phyloP scores from a whole-genome alignment of 1,140 invertebrate genomes.

The Apis laboriosa region DNA sequence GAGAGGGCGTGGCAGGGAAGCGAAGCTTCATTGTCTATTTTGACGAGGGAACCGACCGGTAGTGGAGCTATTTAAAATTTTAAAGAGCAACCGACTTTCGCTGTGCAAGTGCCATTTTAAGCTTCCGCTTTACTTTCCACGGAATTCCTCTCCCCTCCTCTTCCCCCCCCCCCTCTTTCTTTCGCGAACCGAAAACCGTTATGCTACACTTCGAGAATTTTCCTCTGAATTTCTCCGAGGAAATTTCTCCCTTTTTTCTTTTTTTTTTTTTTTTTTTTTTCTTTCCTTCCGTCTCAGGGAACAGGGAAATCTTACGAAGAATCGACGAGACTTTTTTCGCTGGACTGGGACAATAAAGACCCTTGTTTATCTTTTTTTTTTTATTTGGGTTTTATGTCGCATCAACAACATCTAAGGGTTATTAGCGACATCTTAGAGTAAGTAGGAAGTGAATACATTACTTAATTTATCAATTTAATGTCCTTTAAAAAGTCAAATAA shows the following conservation, averaged over 20 bases:
- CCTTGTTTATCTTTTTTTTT: too few relatives aligned
- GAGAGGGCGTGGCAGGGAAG: background rate
- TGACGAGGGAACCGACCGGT: background rate
- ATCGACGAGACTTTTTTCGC: too few relatives aligned
- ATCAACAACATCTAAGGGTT: too few relatives aligned
- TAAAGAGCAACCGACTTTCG: slow-evolving; percentile 21
- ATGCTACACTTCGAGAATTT: background rate
- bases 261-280: too few relatives aligned
- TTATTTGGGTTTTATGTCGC: too few relatives aligned
- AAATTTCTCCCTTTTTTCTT: background rate
- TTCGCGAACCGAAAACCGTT: background rate
- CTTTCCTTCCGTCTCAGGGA: background rate
- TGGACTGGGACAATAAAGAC: too few relatives aligned
- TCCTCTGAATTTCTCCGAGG: background rate
- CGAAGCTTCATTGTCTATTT: slow-evolving; percentile 37
- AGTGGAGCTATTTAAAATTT: slow-evolving; percentile 33
- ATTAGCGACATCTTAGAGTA: too few relatives aligned
- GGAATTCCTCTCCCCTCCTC: background rate
- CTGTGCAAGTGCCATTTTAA: slow-evolving; percentile 28
- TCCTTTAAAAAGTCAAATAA: too few relatives aligned
- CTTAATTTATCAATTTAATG: too few relatives aligned
- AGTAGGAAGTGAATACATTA: too few relatives aligned
- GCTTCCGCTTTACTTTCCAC: slow-evolving; percentile 4
- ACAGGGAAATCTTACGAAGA: background rate
- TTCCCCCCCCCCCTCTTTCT: too few relatives aligned